Conservation (phyloP, 2,888 invertebrate species). For the Ophioninae sp. region DNA sequence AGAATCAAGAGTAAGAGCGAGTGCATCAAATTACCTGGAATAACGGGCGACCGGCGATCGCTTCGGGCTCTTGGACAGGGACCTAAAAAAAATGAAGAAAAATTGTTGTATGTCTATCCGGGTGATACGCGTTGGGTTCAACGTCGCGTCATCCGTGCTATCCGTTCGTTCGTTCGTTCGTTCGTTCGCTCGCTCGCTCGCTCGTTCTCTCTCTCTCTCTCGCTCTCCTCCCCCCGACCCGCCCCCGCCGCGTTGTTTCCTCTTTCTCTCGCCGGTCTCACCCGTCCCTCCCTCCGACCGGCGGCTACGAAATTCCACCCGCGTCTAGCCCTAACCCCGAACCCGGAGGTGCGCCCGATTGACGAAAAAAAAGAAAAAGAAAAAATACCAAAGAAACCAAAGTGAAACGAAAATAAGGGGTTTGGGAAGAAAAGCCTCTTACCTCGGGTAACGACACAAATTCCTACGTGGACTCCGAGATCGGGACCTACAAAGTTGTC, state of each 20-base stretch:
- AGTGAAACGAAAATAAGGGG: conserved; percentile 32
- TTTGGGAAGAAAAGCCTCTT: conserved; percentile 62
- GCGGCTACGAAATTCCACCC: conserved; percentile 5
- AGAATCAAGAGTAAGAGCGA: conserved; percentile 26
- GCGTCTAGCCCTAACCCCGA: conserved; percentile 30
- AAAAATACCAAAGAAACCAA: background rate
- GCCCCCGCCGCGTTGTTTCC: conserved; percentile 25
- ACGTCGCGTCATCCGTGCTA: conserved; percentile 49
- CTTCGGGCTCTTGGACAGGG: conserved; percentile 76
- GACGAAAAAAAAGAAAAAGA: background rate
- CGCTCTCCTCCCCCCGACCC: no score
- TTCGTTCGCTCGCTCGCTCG: no score
- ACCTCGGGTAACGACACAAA: conserved; percentile 70
- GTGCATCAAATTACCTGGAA: conserved; percentile 74
- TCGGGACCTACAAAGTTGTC: conserved; percentile 67
- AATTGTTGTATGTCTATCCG: conserved; percentile 71
- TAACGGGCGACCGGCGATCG: conserved; percentile 70
- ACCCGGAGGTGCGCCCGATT: conserved; percentile 47
- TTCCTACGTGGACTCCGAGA: conserved; percentile 67
- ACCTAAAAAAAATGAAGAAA: conserved; percentile 76
- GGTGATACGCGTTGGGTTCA: conserved; percentile 63
- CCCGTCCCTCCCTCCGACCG: background rate
- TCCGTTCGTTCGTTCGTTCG: no score
- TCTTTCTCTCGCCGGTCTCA: conserved; percentile 16
- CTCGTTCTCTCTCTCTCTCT: no score